Conservation (phyloP, 2,888 invertebrate genomes). For the Sphinx pinastri region DNA sequence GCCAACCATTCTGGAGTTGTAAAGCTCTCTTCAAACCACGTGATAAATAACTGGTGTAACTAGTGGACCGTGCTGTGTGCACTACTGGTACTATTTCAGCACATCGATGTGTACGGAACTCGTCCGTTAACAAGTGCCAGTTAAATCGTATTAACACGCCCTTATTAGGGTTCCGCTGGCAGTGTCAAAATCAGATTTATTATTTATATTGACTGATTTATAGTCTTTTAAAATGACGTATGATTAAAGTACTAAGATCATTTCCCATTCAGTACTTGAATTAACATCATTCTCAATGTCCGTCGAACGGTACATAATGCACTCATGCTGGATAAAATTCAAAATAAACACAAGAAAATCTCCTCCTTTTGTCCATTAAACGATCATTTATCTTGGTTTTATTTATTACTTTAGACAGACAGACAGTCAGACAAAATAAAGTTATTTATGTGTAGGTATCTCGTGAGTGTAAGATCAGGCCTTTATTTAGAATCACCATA, state of each 20-base stretch:
- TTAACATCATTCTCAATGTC: too few species aligned
- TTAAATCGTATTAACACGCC: constrained; percentile 38
- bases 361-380: background rate
- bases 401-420: constrained; percentile 19
- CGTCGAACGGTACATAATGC: too few species aligned
- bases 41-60: background rate
- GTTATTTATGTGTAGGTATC: background rate
- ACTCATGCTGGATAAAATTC: background rate
- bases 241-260: too few species aligned
- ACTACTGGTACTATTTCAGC: constrained; percentile 21
- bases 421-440: constrained; percentile 4
- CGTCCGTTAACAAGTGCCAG: constrained; percentile 37
- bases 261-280: too few species aligned
- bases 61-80: background rate
- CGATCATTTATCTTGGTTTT: constrained; percentile 12
- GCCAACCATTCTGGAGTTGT: background rate
- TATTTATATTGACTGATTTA: background rate
- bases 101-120: constrained; percentile 42
- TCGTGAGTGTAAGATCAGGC: background rate
- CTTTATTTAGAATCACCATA: background rate
- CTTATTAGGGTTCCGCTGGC: constrained; percentile 32
- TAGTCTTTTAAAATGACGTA: too few species aligned
- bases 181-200: background rate
- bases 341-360: constrained; percentile 1
- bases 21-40: background rate